phyloP scores from a whole-genome alignment of 2,797 vertebrate species.

The Lemur catta region DNA sequence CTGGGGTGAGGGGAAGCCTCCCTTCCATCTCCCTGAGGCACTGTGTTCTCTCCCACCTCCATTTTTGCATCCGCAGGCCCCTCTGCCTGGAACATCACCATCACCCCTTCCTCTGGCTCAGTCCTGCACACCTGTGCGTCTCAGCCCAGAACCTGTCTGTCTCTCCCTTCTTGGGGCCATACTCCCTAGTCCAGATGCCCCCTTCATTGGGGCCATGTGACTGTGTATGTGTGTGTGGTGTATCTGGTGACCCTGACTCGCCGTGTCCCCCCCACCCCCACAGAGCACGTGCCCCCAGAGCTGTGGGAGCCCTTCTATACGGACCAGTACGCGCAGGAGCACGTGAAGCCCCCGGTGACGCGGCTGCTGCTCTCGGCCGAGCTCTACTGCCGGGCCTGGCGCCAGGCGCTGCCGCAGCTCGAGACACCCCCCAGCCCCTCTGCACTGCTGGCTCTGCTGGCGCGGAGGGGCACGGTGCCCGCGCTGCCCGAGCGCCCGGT shows the following conservation, averaged over 20 bases:
- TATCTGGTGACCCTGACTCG: not conserved
- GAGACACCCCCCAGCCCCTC: conserved; percentile 80
- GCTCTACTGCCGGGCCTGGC: conserved; percentile 92
- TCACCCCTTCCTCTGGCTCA: not conserved
- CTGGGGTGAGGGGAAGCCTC: not conserved
- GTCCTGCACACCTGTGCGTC: not conserved
- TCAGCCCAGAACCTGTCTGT: not conserved
- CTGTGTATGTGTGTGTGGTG: not conserved
- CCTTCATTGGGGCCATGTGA: not conserved
- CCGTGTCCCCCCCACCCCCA: not conserved
- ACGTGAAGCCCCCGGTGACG: conserved; percentile 93
- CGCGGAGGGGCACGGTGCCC: conserved; percentile 84
- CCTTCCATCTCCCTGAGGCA: fast-evolving
- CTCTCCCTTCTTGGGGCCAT: not conserved
- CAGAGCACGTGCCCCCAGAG: conserved; percentile 92
- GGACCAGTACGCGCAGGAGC: conserved; percentile 97
- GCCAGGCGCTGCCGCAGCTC: conserved; percentile 81
- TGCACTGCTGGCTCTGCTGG: conserved; percentile 87
- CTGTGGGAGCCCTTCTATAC: conserved; percentile 95
- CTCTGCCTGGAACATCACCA: not conserved
- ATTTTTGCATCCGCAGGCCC: not conserved
- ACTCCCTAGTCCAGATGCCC: not conserved
- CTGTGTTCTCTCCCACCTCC: not conserved
- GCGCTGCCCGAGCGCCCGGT: conserved; percentile 86
- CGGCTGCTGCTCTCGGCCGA: conserved; percentile 91